Evolutionary conservation across 2,113 vertebrate species (phyloP).

Genomic region (Malurus melanocephalus): DNA sequence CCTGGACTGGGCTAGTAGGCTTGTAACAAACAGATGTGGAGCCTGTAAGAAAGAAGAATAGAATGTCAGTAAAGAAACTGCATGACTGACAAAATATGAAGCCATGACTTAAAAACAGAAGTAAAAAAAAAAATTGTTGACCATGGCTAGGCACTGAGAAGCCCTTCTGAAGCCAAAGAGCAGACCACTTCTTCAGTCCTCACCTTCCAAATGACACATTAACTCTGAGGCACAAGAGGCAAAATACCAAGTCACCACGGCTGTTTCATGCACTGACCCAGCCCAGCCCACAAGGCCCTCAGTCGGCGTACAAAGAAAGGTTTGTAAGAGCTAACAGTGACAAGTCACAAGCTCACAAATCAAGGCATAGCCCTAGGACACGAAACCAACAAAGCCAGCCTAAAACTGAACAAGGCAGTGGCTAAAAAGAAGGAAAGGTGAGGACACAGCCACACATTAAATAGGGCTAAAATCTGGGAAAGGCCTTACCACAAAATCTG

Average conservation of each 20-base stretch:
- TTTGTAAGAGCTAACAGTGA: neutral
- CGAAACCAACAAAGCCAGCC: fast-evolving
- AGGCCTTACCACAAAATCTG: neutral
- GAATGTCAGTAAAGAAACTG: neutral
- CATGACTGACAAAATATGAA: neutral
- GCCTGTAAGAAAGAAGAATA: constrained; percentile 26
- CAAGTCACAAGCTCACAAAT: neutral
- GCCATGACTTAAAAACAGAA: neutral
- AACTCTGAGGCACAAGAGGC: neutral
- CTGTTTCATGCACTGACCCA: neutral
- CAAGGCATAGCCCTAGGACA: neutral
- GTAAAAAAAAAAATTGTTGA: neutral
- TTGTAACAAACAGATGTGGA: constrained; percentile 64
- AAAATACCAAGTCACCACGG: neutral
- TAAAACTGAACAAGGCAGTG: neutral
- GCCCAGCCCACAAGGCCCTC: neutral
- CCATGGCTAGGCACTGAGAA: neutral
- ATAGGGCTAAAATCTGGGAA: neutral
- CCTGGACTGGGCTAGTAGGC: constrained; percentile 55
- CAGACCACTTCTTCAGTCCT: neutral
- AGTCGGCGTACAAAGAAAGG: neutral
- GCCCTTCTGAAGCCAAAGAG: neutral
- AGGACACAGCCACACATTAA: neutral
- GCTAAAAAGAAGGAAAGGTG: neutral
- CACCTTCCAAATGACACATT: neutral